Evolutionary conservation across 1,140 invertebrate species (phyloP), one percentile per base, ranked within the genome.

Genomic region (Zeugodacus cucurbitae): DNA sequence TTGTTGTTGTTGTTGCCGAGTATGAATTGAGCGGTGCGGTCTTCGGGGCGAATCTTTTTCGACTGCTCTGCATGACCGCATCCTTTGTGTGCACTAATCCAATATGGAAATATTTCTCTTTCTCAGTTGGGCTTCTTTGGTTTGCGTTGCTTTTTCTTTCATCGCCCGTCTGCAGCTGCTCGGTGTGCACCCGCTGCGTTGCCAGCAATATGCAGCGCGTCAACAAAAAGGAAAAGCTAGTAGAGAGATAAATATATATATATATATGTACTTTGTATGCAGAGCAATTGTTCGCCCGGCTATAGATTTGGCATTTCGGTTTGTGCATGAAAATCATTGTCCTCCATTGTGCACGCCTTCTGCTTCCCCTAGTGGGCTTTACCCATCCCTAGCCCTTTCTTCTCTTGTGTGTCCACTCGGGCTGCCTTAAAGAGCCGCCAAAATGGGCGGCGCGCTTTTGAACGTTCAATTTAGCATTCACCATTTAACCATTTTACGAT

Each of bases 71-170:
- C 74, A 82, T 82, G 74, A 82, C 74, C 74, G n/a, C 74, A 48
- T 82, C 37, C 74, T 82, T 82, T 82, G 74, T 82, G 74, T 82
- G n/a, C 41, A n/a, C 74, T 82, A 82, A 82, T 82, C 74, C 74
- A 82, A 82, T 82, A 82, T 82, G 74, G 44, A 82, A 82, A 82
- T 82, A 82, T 82, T 82, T 82, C 74, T 82, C 74, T 48, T 82
- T 48, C 74, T 82, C 74, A 29, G 74, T 48, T 82, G 74, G 74
- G 74, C n/a, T 82, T 82, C 74, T 82, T 48, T 37, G 8, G 41
- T 82, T 82, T 82, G 41, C 41, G n/a, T 29, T 48, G 74, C n/a
- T 22, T 29, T 48, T 82, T 82, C 41, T 74, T 37, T 37, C 67
- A 34, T 26, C 74, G 14, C 6, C 7, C 41, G n/a, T 29, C 41